These are phyloP conservation scores for Podilymbus podiceps DNA, from an alignment of 2,113 vertebrate species.

Conservation along the genomic window DNA sequence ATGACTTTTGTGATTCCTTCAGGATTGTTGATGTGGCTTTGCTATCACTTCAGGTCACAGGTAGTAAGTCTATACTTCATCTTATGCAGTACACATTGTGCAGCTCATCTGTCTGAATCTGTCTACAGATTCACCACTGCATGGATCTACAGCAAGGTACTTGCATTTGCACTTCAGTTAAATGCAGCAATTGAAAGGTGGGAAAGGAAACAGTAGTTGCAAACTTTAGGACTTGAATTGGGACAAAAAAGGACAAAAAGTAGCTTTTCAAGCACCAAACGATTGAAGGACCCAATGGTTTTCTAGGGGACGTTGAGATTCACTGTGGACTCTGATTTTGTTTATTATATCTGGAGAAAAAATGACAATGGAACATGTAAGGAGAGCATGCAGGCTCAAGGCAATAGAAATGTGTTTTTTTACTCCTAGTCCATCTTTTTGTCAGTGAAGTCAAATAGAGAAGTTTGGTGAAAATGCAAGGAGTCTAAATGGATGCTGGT, in stretches of 20 bases:
- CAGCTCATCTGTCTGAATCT: background rate
- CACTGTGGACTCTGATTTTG: background rate
- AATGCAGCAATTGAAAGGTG: background rate
- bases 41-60: background rate
- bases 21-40: background rate
- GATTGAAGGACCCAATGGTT: background rate
- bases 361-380: background rate
- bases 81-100: background rate
- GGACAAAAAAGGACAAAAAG: background rate
- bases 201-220: background rate
- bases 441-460: background rate
- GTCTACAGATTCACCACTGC: background rate
- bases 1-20: background rate
- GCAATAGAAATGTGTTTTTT: background rate
- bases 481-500: background rate
- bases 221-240: background rate
- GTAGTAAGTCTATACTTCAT: background rate
- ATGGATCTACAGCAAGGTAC: background rate
- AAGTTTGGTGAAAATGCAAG: background rate
- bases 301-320: background rate
- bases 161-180: background rate
- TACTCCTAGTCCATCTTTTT: background rate
- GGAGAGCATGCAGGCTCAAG: background rate
- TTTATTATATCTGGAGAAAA: background rate
- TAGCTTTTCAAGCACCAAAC: background rate